A percentile compares a stretch with the other conserved stretches of the same genome.
phyloP scores from a whole-genome alignment of 92 coral and sea anemone genomes.

The Umimayanthus kanabou region DNA sequence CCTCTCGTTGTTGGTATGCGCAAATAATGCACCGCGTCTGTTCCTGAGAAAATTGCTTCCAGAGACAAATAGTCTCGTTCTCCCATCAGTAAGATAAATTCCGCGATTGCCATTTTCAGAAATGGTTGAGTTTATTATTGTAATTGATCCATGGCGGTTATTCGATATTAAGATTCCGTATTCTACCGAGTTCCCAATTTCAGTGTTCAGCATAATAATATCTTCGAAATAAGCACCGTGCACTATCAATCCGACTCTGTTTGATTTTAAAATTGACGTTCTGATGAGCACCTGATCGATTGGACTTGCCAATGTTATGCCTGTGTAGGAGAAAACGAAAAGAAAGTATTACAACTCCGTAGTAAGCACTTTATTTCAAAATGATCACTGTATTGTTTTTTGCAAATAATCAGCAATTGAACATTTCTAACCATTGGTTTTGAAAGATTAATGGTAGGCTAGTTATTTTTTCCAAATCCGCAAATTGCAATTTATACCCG shows the following conservation, averaged over 20 bases:
- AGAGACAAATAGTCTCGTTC: background rate
- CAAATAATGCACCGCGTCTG: slow-evolving; percentile 34
- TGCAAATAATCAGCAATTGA: too few relatives aligned
- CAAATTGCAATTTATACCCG: too few relatives aligned
- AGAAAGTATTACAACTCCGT: background rate
- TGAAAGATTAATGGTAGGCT: too few relatives aligned
- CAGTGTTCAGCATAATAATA: slow-evolving; percentile 33
- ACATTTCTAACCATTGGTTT: too few relatives aligned
- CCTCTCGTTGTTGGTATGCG: background rate
- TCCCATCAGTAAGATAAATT: background rate
- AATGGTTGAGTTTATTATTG: slow-evolving; percentile 47
- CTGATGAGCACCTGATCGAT: background rate
- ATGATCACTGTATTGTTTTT: too few relatives aligned
- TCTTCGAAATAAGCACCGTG: background rate
- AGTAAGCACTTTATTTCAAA: too few relatives aligned
- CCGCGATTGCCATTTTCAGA: slow-evolving; percentile 48
- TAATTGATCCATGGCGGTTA: slow-evolving; percentile 13
- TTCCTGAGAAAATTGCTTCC: slow-evolving; percentile 48
- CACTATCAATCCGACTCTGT: slow-evolving; percentile 42
- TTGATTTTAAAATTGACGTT: background rate
- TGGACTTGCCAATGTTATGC: background rate
- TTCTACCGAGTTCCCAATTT: slow-evolving; percentile 34
- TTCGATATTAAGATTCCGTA: slow-evolving; percentile 37
- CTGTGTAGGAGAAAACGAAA: background rate
- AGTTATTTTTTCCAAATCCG: too few relatives aligned